Base-by-base conservation (phyloP, 2,888 invertebrate genomes). In the Ormyrus pomaceus region DNA sequence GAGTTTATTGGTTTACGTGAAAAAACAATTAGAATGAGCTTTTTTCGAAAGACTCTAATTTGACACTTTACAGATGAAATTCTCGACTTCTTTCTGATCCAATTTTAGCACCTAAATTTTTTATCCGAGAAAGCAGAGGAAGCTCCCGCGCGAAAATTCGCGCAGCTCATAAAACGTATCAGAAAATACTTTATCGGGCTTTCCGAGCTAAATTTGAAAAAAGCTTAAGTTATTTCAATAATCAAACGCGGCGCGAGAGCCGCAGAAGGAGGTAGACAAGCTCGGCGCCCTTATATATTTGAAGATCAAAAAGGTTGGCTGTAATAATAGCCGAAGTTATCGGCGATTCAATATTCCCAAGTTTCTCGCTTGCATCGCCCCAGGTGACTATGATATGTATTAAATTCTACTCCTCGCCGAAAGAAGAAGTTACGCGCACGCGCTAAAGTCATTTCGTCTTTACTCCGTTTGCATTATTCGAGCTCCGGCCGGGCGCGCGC, bases 281-380 rank as follows among this genome's bases (percentile, higher is more conserved):
- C 7, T 48, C 19, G 48, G 45, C 53, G 9, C 19, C 5, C 8
- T n/a, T 55, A 6, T 50, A 6, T 50, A 53, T 64, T 19, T 19
- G n/a, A 59, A 56, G 65, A 68, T 75, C 80, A 81, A 81, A 78
- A 77, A 77, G 64, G 45, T 59, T 13, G 51, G 46, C 56, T 46
- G 66, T 68, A 81, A 81, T 78, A 81, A 79, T 75, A 72, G 55
- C 62, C 58, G 79, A 81, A 81, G 78, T 81, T 81, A 71, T 69
- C 59, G 64, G 58, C 59, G 71, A 81, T 81, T 79, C 79, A 81
- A 76, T 78, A 72, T 81, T 79, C 72, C 58, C 58, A 72, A 79
- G 81, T 81, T 81, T 81, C 61, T 56, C 78, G 53, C 59, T 69
- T 34, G 73, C 70, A 81, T 69, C 77, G 77, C 80, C 73, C 13